Evolutionary conservation across 2,888 invertebrate genomes (phyloP).

Genomic region (Heliconius sara): DNA sequence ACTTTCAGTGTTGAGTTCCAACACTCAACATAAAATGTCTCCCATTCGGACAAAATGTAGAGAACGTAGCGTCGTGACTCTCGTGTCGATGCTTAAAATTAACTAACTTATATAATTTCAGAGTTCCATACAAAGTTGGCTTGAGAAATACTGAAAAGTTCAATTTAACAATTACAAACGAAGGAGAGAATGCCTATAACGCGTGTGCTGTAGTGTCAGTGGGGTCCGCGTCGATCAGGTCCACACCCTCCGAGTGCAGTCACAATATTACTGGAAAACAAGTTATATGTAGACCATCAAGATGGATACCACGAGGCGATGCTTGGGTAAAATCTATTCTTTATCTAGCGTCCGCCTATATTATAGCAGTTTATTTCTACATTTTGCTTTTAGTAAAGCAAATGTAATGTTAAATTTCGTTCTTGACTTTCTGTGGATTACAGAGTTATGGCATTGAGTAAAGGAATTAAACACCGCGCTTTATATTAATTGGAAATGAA

Average conservation of each 20-base stretch:
- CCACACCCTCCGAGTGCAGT: conserved; percentile 45
- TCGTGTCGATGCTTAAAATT: no score
- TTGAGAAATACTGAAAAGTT: conserved; percentile 51
- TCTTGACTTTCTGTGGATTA: background rate
- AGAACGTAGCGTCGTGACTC: no score
- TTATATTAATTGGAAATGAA: no score
- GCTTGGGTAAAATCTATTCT: conserved; percentile 41
- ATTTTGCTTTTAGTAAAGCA: background rate
- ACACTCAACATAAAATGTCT: background rate
- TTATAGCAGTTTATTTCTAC: background rate
- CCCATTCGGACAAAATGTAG: background rate
- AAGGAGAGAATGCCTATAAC: conserved; percentile 61
- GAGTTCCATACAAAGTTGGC: conserved; percentile 56
- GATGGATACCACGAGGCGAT: conserved; percentile 18
- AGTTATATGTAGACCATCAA: conserved; percentile 39
- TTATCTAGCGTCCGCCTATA: background rate
- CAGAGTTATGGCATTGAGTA: background rate
- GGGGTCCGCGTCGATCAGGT: conserved; percentile 47
- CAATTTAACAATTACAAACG: conserved; percentile 52
- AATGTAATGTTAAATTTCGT: background rate
- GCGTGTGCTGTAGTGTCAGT: conserved; percentile 54
- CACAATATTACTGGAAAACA: conserved; percentile 12
- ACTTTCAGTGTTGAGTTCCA: background rate
- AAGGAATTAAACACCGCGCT: no score
- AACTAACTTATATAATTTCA: conserved; percentile 4